These are phyloP conservation scores for Hydrolagus colliei DNA, from an alignment of 2,797 vertebrate species.

Conservation along the genomic window DNA sequence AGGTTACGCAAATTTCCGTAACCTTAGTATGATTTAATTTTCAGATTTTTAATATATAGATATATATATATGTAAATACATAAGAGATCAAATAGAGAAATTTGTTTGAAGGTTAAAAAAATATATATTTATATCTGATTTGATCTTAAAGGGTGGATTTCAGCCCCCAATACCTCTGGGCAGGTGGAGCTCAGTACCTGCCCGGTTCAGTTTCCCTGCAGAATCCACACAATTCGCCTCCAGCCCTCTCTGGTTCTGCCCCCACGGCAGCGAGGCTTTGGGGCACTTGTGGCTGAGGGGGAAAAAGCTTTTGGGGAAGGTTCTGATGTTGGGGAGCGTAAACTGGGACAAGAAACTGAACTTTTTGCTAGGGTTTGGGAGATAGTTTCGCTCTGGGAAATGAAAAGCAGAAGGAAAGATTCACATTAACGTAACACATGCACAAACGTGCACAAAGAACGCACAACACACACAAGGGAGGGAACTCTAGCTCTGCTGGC, in stretches of 20 bases:
- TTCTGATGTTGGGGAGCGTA: slow-evolving; percentile 64
- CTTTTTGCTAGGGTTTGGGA: slow-evolving; percentile 59
- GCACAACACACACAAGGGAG: not conserved
- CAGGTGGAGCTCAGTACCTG: slow-evolving; percentile 66
- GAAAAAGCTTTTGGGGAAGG: slow-evolving; percentile 39
- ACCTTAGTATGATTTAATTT: too few species aligned
- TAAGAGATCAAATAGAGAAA: not conserved
- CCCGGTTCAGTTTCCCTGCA: slow-evolving; percentile 47
- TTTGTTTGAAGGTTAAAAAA: not conserved
- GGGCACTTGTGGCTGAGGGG: slow-evolving; percentile 40
- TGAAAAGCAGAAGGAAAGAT: slow-evolving; percentile 51
- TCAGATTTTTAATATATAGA: too few species aligned
- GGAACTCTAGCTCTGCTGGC: not conserved
- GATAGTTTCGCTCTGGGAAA: slow-evolving; percentile 62
- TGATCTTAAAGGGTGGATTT: not conserved
- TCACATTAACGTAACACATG: slow-evolving; percentile 38
- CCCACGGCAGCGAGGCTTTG: slow-evolving; percentile 6
- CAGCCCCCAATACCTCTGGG: slow-evolving; percentile 68
- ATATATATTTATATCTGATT: not conserved
- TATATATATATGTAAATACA: too few species aligned
- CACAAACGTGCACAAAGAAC: slow-evolving; percentile 27
- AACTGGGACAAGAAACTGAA: slow-evolving; percentile 76
- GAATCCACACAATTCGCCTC: slow-evolving; percentile 47
- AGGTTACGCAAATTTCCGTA: too few species aligned
- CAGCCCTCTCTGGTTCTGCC: slow-evolving; percentile 10